Evolutionary conservation across 2,888 invertebrate species (phyloP).

Genomic region (Trypoxylon attenuatum): DNA sequence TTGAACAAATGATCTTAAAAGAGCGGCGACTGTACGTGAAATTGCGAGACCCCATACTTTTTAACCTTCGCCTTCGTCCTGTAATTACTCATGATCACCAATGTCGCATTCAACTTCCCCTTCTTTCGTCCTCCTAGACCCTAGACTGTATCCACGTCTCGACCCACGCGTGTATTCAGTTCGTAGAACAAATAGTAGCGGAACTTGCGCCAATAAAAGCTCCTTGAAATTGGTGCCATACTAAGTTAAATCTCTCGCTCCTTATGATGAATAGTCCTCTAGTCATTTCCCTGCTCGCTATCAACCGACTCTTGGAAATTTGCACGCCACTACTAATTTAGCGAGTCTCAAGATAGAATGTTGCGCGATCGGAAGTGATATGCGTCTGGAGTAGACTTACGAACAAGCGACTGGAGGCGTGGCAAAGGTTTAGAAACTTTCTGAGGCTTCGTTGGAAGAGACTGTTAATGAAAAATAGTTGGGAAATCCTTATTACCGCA

Average conservation of each 20-base stretch:
- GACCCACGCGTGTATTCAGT: background rate
- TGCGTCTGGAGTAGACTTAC: background rate
- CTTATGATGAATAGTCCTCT: slow-evolving; percentile 20
- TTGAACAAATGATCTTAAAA: slow-evolving; percentile 41
- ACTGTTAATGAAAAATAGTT: slow-evolving; percentile 26
- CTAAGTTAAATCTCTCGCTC: slow-evolving; percentile 14
- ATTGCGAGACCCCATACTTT: slow-evolving; percentile 1
- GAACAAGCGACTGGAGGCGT: background rate
- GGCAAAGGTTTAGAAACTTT: background rate
- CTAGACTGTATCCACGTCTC: background rate
- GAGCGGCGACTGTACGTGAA: slow-evolving; percentile 18
- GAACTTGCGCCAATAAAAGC: slow-evolving; percentile 23
- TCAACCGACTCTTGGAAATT: background rate
- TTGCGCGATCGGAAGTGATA: background rate
- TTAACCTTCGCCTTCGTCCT: slow-evolving; percentile 21
- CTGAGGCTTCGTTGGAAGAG: background rate
- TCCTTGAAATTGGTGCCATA: background rate
- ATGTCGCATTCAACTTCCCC: background rate
- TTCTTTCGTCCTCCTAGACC: background rate
- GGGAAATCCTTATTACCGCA: slow-evolving; percentile 25
- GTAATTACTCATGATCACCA: slow-evolving; percentile 38
- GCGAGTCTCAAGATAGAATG: background rate
- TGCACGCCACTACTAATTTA: too few relatives aligned
- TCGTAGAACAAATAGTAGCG: slow-evolving; percentile 19
- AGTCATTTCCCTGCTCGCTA: background rate